These are phyloP conservation scores for Coccyzus lansbergi DNA, from an alignment of 2,797 vertebrate species.

Conservation along the genomic window DNA sequence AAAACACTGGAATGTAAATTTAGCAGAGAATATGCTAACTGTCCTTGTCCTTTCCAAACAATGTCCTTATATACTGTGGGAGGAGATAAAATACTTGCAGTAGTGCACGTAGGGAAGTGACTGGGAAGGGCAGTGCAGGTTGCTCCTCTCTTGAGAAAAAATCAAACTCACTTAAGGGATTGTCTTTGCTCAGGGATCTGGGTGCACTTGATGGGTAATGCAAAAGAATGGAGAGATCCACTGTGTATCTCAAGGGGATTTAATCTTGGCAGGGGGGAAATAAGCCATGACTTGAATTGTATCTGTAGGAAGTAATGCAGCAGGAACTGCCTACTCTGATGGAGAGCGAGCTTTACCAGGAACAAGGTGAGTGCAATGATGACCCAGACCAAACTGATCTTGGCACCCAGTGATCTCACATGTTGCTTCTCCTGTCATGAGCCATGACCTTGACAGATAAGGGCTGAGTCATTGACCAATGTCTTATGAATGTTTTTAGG, in stretches of 20 bases:
- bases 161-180: too few species aligned
- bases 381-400: not conserved
- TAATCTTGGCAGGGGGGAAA: not conserved
- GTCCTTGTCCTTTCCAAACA: not conserved
- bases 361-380: not conserved
- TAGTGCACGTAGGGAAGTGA: too few species aligned
- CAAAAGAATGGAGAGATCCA: too few species aligned
- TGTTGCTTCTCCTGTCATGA: not conserved
- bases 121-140: too few species aligned
- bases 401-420: not conserved
- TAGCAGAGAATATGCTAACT: not conserved
- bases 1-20: not conserved
- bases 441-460: not conserved
- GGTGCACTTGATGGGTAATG: too few species aligned
- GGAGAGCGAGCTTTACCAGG: not conserved
- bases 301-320: not conserved
- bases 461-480: not conserved
- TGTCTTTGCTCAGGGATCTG: too few species aligned
- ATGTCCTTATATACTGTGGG: not conserved
- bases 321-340: not conserved
- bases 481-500: rapidly evolving
- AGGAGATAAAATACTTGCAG: too few species aligned
- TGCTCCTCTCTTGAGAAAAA: too few species aligned
- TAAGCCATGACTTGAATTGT: not conserved
- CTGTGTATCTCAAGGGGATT: not conserved